Evolutionary conservation across 2,888 invertebrate genomes (phyloP).

Genomic region (Netelia melanura): DNA sequence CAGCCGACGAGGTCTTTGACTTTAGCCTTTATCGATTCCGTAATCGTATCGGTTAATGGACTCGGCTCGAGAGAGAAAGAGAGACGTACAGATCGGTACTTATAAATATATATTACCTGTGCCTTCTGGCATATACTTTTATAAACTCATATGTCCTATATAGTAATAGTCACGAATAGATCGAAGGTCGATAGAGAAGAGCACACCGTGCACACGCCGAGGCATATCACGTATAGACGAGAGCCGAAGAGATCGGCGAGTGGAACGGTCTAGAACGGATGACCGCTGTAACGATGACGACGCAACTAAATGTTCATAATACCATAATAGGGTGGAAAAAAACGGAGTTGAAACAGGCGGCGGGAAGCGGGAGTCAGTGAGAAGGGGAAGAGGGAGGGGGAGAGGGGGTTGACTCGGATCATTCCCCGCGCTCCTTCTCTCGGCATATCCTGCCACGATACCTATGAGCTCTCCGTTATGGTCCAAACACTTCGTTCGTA

Average conservation of each 20-base stretch:
- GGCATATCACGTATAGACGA: conserved; percentile 49
- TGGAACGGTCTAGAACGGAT: conserved; percentile 71
- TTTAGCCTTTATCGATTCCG: conserved; percentile 57
- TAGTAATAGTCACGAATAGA: conserved; percentile 49
- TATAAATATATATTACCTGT: conserved; percentile 50
- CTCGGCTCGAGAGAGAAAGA: conserved; percentile 5
- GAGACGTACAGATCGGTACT: conserved; percentile 15
- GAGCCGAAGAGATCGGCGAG: conserved; percentile 58
- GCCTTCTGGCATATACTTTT: background rate
- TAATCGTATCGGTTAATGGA: conserved; percentile 57
- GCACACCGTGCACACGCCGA: conserved; percentile 22
- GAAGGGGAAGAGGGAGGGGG: conserved; percentile 26
- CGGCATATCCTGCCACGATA: conserved; percentile 33
- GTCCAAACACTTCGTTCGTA: conserved; percentile 73
- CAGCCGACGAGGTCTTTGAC: conserved; percentile 40
- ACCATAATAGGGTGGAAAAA: conserved; percentile 81
- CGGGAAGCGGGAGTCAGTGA: conserved; percentile 26
- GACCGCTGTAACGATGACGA: conserved; percentile 81
- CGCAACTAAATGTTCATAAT: conserved; percentile 83
- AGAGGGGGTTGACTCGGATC: conserved; percentile 35
- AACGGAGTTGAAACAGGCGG: conserved; percentile 62
- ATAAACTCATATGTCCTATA: conserved; percentile 34
- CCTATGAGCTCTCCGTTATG: conserved; percentile 71
- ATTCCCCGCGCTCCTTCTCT: conserved; percentile 48
- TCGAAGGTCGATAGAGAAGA: conserved; percentile 64